Conservation (phyloP, 1,140 invertebrate species). For the Cotesia chilonis region DNA sequence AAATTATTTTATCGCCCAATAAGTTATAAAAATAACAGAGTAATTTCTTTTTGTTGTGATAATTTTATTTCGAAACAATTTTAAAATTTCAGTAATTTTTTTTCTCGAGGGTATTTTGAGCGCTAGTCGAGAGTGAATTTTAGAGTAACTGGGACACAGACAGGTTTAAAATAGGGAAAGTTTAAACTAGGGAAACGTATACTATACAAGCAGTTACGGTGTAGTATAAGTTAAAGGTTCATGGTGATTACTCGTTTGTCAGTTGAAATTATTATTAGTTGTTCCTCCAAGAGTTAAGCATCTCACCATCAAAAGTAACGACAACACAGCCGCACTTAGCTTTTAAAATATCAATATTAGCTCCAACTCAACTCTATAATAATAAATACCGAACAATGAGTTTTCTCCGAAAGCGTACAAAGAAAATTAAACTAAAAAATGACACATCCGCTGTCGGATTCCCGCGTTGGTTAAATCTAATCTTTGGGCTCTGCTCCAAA, state of each 20-base stretch:
- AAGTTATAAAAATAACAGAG: too few relatives aligned
- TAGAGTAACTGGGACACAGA: constrained; percentile 31
- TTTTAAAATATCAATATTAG: neutral
- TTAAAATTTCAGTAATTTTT: constrained; percentile 19
- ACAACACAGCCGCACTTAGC: too few relatives aligned
- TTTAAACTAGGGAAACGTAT: constrained; percentile 26
- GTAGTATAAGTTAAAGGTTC: neutral
- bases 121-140: constrained; percentile 8
- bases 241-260: neutral
- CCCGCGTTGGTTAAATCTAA: neutral
- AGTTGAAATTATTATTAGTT: neutral
- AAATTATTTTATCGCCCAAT: too few relatives aligned
- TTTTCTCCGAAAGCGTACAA: neutral
- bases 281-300: too few relatives aligned
- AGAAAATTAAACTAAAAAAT: constrained; percentile 3
- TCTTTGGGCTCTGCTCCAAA: constrained; percentile 8
- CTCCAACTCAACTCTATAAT: neutral
- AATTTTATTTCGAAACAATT: neutral
- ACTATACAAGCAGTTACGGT: neutral
- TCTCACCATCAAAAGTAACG: too few relatives aligned
- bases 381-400: neutral
- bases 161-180: constrained; percentile 38
- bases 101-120: constrained; percentile 32
- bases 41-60: too few relatives aligned
- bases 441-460: constrained; percentile 2